Percentiles rank a stretch among this genome's conserved stretches.
Evolutionary conservation across 2,888 invertebrate species (phyloP).

Genomic region (Sepiola atlantica): DNA sequence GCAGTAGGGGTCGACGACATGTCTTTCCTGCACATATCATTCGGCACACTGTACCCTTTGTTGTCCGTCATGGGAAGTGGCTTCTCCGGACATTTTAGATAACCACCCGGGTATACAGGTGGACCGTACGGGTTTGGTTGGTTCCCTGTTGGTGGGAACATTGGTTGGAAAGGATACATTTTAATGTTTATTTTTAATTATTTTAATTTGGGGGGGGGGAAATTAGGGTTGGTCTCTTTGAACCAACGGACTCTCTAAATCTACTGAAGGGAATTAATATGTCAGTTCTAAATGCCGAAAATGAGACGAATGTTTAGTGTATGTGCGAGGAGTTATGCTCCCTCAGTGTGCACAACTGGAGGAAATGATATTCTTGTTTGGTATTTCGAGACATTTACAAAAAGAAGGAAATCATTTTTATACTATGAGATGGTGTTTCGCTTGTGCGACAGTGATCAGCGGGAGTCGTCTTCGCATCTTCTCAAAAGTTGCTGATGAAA

Average conservation of each 20-base stretch:
- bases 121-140: not conserved
- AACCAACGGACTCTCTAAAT: not conserved
- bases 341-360: not conserved
- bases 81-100: constrained; percentile 39
- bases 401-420: not conserved
- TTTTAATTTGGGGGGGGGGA: not conserved
- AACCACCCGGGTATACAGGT: constrained; percentile 33
- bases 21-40: constrained; percentile 41
- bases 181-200: not conserved
- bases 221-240: not conserved
- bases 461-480: not conserved
- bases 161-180: constrained; percentile 44
- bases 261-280: not conserved
- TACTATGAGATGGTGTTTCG: not conserved
- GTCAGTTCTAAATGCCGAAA: not conserved
- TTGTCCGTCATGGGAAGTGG: constrained; percentile 32
- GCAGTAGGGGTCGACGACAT: not conserved
- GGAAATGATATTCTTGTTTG: not conserved
- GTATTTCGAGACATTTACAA: not conserved
- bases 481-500: not conserved
- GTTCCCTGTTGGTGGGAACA: not conserved
- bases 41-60: not conserved
- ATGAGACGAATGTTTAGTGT: not conserved
- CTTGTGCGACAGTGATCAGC: constrained; percentile 32
- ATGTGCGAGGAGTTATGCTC: not conserved